Percentiles rank a stretch among this genome's conserved stretches.
Conservation (phyloP, 1,140 invertebrate species). For the Hypothenemus hampei region DNA sequence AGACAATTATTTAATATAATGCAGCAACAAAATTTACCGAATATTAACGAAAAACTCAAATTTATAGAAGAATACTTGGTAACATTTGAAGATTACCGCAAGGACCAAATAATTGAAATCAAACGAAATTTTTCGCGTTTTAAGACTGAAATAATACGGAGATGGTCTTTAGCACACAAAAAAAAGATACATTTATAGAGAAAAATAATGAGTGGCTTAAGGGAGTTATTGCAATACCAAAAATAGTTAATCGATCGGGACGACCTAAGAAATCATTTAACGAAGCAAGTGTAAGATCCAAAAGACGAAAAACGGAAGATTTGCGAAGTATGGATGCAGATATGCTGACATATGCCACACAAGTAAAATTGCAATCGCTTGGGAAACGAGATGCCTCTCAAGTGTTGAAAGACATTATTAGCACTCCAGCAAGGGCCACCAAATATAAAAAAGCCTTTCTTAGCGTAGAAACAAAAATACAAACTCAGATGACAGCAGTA, state of each 20-base stretch:
- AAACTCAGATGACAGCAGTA: background rate
- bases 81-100: background rate
- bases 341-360: background rate
- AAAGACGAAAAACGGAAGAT: background rate
- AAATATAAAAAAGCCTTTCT: background rate
- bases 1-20: no score
- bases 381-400: background rate
- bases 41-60: background rate
- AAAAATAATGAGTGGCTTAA: background rate
- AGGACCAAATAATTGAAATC: background rate
- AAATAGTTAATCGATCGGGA: background rate
- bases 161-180: background rate
- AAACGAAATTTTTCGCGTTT: background rate
- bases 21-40: no score
- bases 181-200: background rate
- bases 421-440: background rate
- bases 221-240: background rate
- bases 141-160: background rate
- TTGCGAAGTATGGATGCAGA: background rate
- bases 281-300: background rate
- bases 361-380: background rate
- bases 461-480: no score
- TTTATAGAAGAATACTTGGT: no score
- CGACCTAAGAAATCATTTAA: background rate
- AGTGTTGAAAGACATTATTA: slow-evolving; percentile 1